These are phyloP conservation scores for Ia io DNA, from an alignment of 2,113 vertebrate genomes.

Conservation along the genomic window DNA sequence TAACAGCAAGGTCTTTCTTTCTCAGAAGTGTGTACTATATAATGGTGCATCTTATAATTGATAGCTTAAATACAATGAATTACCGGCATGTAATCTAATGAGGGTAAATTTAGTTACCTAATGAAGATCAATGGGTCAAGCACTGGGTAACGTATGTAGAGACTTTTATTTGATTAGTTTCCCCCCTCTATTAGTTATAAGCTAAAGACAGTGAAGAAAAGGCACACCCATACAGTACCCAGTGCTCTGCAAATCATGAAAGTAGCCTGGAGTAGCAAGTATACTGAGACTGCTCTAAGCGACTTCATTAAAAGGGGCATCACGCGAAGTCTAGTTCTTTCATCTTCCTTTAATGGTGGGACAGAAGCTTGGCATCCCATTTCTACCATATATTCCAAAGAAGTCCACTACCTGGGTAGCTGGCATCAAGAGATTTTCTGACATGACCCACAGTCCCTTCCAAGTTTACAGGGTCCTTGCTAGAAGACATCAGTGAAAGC, in stretches of 20 bases:
- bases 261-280: not conserved
- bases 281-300: not conserved
- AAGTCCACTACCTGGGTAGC: not conserved
- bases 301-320: not conserved
- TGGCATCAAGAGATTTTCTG: not conserved
- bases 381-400: not conserved
- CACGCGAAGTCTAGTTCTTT: not conserved
- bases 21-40: not conserved
- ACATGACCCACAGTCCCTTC: not conserved
- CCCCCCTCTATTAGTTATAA: not conserved
- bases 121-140: not conserved
- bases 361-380: not conserved
- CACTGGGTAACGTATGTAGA: not conserved
- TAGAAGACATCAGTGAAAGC: not conserved
- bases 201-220: not conserved
- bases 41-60: not conserved
- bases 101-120: not conserved
- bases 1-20: not conserved
- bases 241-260: not conserved
- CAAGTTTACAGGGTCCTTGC: not conserved
- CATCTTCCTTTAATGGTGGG: not conserved
- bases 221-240: not conserved
- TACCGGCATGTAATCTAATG: not conserved
- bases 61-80: not conserved
- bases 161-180: not conserved